Evolutionary conservation across 2,797 vertebrate species (phyloP).

Genomic region (Amblyraja radiata): DNA sequence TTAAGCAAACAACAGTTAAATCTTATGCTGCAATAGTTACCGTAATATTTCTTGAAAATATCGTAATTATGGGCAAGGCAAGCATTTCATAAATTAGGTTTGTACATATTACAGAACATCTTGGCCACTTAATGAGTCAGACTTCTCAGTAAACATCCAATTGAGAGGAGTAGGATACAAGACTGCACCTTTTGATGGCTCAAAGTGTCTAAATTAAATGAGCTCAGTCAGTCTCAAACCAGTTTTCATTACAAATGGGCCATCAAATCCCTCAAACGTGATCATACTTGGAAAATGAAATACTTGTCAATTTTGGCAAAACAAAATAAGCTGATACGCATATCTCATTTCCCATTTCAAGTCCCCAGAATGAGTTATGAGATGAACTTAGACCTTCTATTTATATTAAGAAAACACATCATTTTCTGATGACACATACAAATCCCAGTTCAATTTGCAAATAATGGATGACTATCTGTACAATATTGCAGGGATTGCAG

Average conservation of each 20-base stretch:
- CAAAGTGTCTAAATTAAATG: not conserved
- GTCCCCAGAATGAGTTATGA: not conserved
- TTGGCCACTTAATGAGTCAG: not conserved
- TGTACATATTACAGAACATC: not conserved
- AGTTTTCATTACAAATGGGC: conserved; percentile 15
- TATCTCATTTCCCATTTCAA: conserved; percentile 1
- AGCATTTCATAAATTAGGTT: not conserved
- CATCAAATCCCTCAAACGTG: not conserved
- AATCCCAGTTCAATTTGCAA: not conserved
- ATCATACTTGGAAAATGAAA: not conserved
- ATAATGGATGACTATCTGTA: not conserved
- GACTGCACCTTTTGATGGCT: not conserved
- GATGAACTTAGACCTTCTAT: not conserved
- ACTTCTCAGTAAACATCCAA: not conserved
- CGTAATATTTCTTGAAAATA: not conserved
- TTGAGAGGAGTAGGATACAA: not conserved
- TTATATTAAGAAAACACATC: not conserved
- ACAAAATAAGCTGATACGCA: not conserved
- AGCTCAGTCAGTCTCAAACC: not conserved
- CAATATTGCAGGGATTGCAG: not conserved
- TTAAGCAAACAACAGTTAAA: not conserved
- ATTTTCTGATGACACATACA: not conserved
- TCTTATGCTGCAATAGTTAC: not conserved
- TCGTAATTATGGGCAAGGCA: not conserved
- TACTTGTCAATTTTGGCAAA: not conserved